A percentile compares a stretch with the other conserved stretches of the same genome.
Evolutionary conservation across 1,140 invertebrate genomes (phyloP).

Genomic region (Campodea augens): DNA sequence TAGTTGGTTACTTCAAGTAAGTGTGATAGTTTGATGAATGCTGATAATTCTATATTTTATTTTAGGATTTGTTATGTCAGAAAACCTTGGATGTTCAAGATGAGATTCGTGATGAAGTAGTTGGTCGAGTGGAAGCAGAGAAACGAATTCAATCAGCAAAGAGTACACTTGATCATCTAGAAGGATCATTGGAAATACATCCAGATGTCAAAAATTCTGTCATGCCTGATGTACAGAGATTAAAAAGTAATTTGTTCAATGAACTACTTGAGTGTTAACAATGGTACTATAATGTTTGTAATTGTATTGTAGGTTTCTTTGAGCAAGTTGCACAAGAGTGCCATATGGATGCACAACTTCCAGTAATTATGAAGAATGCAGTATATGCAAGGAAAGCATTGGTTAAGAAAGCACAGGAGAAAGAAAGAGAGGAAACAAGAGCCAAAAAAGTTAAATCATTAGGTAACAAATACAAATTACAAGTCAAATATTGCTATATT

Average conservation of each 20-base stretch:
- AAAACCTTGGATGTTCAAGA: too few species aligned
- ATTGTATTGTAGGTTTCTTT: not conserved
- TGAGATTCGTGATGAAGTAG: not conserved
- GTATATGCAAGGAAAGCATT: not conserved
- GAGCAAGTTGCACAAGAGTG: not conserved
- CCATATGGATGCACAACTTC: not conserved
- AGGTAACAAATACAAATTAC: too few species aligned
- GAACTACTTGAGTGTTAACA: too few species aligned
- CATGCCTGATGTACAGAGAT: not conserved
- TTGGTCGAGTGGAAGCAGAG: not conserved
- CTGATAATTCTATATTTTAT: too few species aligned
- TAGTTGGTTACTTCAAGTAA: too few species aligned
- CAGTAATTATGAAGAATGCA: not conserved
- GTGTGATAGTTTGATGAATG: too few species aligned
- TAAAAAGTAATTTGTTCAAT: not conserved
- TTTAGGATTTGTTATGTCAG: too few species aligned
- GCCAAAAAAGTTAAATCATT: not conserved
- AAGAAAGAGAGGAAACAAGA: not conserved
- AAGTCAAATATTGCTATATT: too few species aligned
- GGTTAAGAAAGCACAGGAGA: not conserved
- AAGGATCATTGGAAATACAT: not conserved
- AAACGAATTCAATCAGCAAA: not conserved
- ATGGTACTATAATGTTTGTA: too few species aligned
- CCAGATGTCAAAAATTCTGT: not conserved
- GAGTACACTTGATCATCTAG: not conserved